Evolutionary conservation across 2,888 invertebrate species (phyloP).

Genomic region (Diogma glabrata): DNA sequence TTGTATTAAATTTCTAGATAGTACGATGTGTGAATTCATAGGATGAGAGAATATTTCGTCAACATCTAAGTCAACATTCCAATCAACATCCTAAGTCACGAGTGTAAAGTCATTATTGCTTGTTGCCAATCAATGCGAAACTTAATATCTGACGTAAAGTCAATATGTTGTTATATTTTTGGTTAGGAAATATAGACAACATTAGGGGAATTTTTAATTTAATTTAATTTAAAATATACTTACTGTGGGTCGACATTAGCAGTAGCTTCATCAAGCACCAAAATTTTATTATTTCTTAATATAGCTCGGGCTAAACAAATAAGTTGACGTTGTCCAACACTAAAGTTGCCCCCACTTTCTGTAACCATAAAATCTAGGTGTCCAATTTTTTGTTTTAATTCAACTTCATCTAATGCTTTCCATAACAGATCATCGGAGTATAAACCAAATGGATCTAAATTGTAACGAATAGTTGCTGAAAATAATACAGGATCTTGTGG

Average conservation of each 20-base stretch:
- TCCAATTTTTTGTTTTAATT: constrained; percentile 39
- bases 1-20: too few species aligned
- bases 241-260: constrained; percentile 53
- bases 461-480: constrained; percentile 5
- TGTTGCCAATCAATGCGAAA: too few species aligned
- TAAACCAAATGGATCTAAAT: constrained; percentile 26
- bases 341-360: constrained; percentile 48
- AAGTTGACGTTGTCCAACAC: constrained; percentile 29
- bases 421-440: constrained; percentile 32
- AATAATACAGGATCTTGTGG: constrained; percentile 42
- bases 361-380: constrained; percentile 43
- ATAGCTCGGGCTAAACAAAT: constrained; percentile 56
- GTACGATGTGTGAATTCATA: too few species aligned
- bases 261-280: constrained; percentile 58
- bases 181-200: too few species aligned
- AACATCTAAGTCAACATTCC: too few species aligned
- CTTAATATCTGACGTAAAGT: too few species aligned
- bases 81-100: too few species aligned
- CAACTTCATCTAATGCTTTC: constrained; percentile 37
- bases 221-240: too few species aligned
- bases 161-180: too few species aligned
- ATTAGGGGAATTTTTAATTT: too few species aligned
- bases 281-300: constrained; percentile 46
- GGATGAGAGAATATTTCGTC: too few species aligned
- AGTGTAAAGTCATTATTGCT: too few species aligned